These are phyloP conservation scores for Acromyrmex charruanus DNA, from an alignment of 1,140 invertebrate species.

Conservation along the genomic window DNA sequence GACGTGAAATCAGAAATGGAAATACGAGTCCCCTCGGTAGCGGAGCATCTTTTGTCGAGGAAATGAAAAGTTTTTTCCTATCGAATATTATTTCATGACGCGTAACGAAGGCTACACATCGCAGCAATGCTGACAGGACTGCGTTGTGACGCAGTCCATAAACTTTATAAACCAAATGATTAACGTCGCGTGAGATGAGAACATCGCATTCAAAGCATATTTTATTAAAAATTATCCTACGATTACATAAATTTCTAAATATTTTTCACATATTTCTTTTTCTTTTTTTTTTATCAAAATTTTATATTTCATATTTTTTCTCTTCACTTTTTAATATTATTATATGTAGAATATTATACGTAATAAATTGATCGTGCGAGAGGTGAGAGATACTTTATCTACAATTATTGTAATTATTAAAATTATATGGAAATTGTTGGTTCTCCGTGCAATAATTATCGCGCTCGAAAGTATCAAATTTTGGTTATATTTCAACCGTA, in stretches of 20 bases:
- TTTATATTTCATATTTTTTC: not conserved
- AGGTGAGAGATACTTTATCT: constrained; percentile 38
- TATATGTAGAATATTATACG: constrained; percentile 14
- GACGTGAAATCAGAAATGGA: constrained; percentile 76
- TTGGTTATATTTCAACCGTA: not conserved
- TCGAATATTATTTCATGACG: constrained; percentile 70
- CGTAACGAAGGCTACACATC: constrained; percentile 20
- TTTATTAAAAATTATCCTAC: not conserved
- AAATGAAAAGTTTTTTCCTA: constrained; percentile 76
- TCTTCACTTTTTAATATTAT: not conserved
- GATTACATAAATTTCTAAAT: not conserved
- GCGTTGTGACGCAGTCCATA: not conserved
- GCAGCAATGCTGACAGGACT: not conserved
- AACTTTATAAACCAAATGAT: constrained; percentile 14
- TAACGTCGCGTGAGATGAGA: not conserved
- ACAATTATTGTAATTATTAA: constrained; percentile 51
- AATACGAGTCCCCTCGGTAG: constrained; percentile 64
- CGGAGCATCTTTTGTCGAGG: constrained; percentile 67
- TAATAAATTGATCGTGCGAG: not conserved
- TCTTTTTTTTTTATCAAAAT: not conserved
- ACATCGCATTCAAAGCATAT: not conserved
- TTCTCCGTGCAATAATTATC: constrained; percentile 49
- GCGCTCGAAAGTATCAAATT: constrained; percentile 44
- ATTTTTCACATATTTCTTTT: no score
- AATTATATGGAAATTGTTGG: constrained; percentile 57